Evolutionary conservation across 2,113 vertebrate genomes (phyloP), one percentile per base, ranked within the genome.

Genomic region (Conger conger): DNA sequence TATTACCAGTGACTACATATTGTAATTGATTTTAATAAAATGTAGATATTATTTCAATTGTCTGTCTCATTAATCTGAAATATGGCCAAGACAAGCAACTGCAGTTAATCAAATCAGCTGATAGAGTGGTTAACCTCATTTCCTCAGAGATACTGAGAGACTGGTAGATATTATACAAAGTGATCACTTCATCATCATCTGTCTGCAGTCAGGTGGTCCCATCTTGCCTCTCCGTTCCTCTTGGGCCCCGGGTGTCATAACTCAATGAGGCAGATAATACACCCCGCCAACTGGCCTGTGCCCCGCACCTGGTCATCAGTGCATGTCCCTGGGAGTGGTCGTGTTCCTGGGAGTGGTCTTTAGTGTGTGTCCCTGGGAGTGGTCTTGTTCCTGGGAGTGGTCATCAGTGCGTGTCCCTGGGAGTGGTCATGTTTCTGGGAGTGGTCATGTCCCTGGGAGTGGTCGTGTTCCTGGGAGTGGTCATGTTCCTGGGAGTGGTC

Each of bases 11-110:
- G 95, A 97, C 97, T 97, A 97, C 97, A 97, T 97, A 96, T 97
- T 93, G 94, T 96, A 97, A 97, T 97, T 96, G 97, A 96, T 96
- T 96, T 97, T 98, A 97, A 98, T 98, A 98, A 97, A 97, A 99
- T 98, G 97, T 96, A 98, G 97, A 97, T 99, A 98, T 99, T 97
- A 98, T 98, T 98, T 97, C 96, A 96, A 97, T 96, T 96, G 95
- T 95, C 90, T 95, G 94, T 96, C 96, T 97, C 97, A 98, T 98
- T 99, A 98, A 96, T 98, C 97, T 99, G 97, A 98, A 98, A 97
- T 98, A 98, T 96, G 97, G 97, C 96, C 93, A 94, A 95, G 95
- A 97, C 96, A 96, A 96, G 96, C 96, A 94, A 93, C 92, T 88
- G 95, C 95, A 95, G 97, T 97, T 97, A 98, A 98, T 99, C 97